Base-by-base conservation (phyloP, 2,888 invertebrate species). In the Pegoplata infirma region DNA sequence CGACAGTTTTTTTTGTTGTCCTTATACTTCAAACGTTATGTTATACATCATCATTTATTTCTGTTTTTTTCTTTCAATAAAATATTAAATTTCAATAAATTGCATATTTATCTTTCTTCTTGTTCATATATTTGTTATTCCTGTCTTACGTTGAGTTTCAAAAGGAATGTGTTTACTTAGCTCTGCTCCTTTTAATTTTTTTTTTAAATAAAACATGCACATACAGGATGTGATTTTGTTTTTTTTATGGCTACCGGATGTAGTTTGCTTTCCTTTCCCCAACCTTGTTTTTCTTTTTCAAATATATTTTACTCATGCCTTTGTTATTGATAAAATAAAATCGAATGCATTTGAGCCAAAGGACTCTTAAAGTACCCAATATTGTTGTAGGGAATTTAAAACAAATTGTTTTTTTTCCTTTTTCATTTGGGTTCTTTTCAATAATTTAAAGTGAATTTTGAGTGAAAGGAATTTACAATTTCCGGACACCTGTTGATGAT, bases 401-500 rank as follows among this genome's bases (percentile, higher is more conserved):
- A 16, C 14, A 53, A 53, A 61, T 19, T 17, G 19, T 3, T n/a
- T 67, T 53, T 58, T 17, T 61, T 19, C 49, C 28, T 3, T 51
- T 14, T 28, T 36, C 19, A 4, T n/a, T n/a, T n/a, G 16, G 0
- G 5, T 40, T 47, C n/a, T 3, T 55, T 32, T 21, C 21, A 8
- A 16, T 53, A 46, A 56, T 53, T 49, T 55, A 25, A 25, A 75
- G 47, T 56, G 36, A 23, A 40, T 40, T 55, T 59, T 53, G 17
- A 25, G 17, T 44, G 51, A 40, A 58, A 73, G 55, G 32, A 68
- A 73, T 69, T 63, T 68, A 73, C 46, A 66, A 73, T 72, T 68
- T 76, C 80, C 72, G 76, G 68, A 36, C 76, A 80, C 64, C 76
- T 69, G 73, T 74, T 74, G 74, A 44, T 44, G 51, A 51, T 14